Base-by-base conservation (phyloP, 92 coral and sea anemone genomes). In the Umimayanthus kanabou region DNA sequence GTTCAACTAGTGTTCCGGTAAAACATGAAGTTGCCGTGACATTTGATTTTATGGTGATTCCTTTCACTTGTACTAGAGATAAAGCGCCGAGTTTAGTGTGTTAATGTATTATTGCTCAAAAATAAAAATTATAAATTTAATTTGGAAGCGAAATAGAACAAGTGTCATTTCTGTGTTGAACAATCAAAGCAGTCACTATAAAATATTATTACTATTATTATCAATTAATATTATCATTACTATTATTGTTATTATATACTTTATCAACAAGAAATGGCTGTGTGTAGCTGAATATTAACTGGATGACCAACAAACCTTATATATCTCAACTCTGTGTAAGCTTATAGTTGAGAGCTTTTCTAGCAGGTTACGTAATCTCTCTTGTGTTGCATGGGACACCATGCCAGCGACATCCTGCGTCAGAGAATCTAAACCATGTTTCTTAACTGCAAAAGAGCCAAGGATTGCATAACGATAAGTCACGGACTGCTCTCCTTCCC, bases 371-470 rank as follows among this genome's bases (percentile, higher is more conserved):
- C 96, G 90, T 39, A 97, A 86, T 88, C 98, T 89, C 89, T 97
- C 98, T 88, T 97, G 98, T 14, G 98, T 94, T 40, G 99, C 99
- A 80, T 97, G 99, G 16, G 99, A 97, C 30, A 97, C 93, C 70
- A 97, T 86, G 23, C 97, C 97, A 73, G 93, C 91, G 30, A 97
- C 94, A 15, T 94, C 98, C 74, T 94, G 96, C 3, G 96, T 86
- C 25, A 94, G 80, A 0, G 94, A 84, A 23, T 90, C 86, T 49
- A 97, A 80, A 20, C 99, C 98, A 69, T 88, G 97, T 81, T 95
- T 97, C 33, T 89, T 90, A 26, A 95, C 99, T 97, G 95, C 9
- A 87, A 85, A 61, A 67, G 49, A 58, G 22, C 79, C 25, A 61
- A 18, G 69, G 14, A 15, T 14, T 2, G 69, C 9, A 6, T 5